phyloP scores from a whole-genome alignment of 2,113 vertebrate species.

The Mesitornis unicolor region DNA sequence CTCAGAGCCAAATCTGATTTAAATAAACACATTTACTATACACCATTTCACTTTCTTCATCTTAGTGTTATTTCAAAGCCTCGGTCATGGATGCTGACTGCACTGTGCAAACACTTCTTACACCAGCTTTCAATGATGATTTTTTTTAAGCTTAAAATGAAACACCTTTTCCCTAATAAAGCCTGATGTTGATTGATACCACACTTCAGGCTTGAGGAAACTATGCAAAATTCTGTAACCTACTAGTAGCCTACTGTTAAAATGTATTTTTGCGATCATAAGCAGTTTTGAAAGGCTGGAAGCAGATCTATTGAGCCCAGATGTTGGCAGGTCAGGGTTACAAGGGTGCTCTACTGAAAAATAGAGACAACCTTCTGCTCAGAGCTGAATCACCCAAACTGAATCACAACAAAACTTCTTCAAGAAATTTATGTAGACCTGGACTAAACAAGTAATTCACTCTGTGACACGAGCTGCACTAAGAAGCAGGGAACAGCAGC shows the following conservation, averaged over 20 bases:
- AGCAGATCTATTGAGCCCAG: not conserved
- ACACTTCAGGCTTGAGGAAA: not conserved
- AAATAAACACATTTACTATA: not conserved
- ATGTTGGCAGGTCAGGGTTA: not conserved
- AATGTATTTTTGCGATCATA: not conserved
- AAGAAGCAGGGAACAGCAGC: not conserved
- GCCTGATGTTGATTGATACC: not conserved
- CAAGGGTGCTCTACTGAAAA: not conserved
- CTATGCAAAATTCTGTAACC: not conserved
- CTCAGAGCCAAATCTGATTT: constrained; percentile 14
- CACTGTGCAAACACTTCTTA: not conserved
- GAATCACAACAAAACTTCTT: not conserved
- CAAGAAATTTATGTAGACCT: not conserved
- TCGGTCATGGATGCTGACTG: not conserved
- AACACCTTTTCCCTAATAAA: not conserved
- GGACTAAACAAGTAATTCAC: not conserved
- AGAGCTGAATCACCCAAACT: not conserved
- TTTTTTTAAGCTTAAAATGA: not conserved
- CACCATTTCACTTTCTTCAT: not conserved
- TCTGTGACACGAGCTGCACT: not conserved
- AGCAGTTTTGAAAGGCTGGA: not conserved
- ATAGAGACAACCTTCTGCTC: not conserved
- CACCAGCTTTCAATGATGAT: not conserved
- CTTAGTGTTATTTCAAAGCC: not conserved
- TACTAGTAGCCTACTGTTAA: not conserved